Base-by-base conservation (phyloP, 2,888 invertebrate genomes). In the Andrena minutula region DNA sequence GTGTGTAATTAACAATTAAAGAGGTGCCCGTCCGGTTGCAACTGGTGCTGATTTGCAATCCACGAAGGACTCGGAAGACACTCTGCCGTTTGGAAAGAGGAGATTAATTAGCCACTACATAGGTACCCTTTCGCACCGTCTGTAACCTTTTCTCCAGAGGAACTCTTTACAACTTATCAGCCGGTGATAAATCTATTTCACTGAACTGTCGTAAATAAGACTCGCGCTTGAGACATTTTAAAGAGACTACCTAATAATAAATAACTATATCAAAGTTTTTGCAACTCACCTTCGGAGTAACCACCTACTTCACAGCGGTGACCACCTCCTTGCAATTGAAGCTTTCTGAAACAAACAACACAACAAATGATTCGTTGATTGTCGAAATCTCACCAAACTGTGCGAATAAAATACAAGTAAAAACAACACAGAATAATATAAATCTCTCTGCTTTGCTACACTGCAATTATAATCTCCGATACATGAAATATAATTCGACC, bases 1-100 rank as follows among this genome's bases (percentile, higher is more conserved):
- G 35, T 16, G 60, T 63, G 66, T 76, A 83, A 86, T 85, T 85
- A 83, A 79, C 81, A 80, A 86, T 86, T 81, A 77, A 70, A 72
- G 51, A 71, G 72, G 51, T 75, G 75, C 49, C 64, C 60, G 68
- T 74, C 75, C 63, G 51, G 73, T 60, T 74, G 72, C 64, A 75
- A 80, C 66, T 51, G 58, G 56, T 51, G 41, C 65, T 80, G 75
- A 73, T 75, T 82, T 69, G 72, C 73, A 79, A 79, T 66, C 70
- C 68, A 41, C 66, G 53, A 64, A 64, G 68, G 66, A 69, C 69
- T 49, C 23, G 26, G 23, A 61, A 70, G 63, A 79, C 30, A 58
- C 41, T 32, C 30, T 28, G 32, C 51, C 51, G 28, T 65, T 66
- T 65, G 26, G 28, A 64, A 58, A 65, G 70, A 51, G 51, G 28